Percentiles rank a stretch among this genome's conserved stretches.
phyloP scores from a whole-genome alignment of 2,888 invertebrate genomes.

The Patella pellucida region DNA sequence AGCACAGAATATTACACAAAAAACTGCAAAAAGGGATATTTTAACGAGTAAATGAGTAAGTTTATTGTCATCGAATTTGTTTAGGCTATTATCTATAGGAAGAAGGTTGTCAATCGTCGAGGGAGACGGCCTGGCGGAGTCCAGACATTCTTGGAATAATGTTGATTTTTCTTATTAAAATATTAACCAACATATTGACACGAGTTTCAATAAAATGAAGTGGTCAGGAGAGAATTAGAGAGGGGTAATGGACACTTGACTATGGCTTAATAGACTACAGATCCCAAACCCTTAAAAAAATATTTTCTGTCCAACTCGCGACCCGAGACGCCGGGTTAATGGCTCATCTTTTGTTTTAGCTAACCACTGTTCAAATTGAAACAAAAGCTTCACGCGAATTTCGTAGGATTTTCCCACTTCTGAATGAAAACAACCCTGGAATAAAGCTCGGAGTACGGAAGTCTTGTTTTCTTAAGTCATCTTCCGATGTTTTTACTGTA shows the following conservation, averaged over 20 bases:
- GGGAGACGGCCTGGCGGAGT: neutral
- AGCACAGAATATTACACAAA: too few species aligned
- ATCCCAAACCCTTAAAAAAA: neutral
- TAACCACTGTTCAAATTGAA: neutral
- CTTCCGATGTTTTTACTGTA: neutral
- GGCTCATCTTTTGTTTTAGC: slow-evolving; percentile 1
- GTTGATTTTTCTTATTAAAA: neutral
- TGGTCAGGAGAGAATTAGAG: slow-evolving; percentile 1
- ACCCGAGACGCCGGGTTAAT: neutral
- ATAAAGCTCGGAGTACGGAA: neutral
- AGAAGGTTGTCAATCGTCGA: too few species aligned
- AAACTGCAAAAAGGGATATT: too few species aligned
- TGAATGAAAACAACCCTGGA: neutral
- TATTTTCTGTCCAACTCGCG: neutral
- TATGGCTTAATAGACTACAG: neutral
- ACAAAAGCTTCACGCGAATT: neutral
- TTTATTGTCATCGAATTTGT: too few species aligned
- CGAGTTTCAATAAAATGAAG: neutral
- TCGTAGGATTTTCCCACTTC: neutral
- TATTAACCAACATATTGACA: slow-evolving; percentile 6
- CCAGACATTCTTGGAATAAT: neutral
- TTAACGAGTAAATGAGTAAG: too few species aligned
- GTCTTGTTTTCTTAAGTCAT: neutral
- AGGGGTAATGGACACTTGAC: slow-evolving; percentile 5
- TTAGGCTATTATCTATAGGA: too few species aligned